phyloP scores from a whole-genome alignment of 1,140 invertebrate species.

The Trachymyrmex septentrionalis region DNA sequence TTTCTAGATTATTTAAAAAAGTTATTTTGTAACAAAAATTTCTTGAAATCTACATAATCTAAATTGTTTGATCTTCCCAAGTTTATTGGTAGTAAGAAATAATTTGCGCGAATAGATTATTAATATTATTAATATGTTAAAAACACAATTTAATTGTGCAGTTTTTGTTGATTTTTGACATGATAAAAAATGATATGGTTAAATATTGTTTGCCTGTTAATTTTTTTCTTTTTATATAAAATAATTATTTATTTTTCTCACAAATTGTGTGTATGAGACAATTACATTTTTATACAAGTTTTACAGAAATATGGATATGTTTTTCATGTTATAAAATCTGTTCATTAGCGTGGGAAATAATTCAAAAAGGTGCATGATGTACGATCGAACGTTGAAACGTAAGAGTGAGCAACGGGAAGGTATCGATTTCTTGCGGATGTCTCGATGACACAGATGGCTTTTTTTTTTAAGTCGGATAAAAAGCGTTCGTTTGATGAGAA shows the following conservation, averaged over 20 bases:
- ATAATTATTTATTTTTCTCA: background rate
- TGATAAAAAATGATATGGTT: background rate
- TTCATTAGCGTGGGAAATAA: conserved; percentile 31
- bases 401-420: conserved; percentile 10
- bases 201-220: too few species aligned
- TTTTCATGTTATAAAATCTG: background rate
- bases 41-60: background rate
- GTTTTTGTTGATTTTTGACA: background rate
- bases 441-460: conserved; percentile 25
- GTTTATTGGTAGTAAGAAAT: background rate
- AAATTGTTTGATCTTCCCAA: background rate
- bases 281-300: conserved; percentile 5
- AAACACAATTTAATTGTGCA: background rate
- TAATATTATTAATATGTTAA: background rate
- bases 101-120: background rate
- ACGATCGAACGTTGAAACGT: background rate
- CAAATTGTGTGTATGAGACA: background rate
- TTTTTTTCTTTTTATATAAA: background rate
- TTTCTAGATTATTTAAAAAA: background rate
- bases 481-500: conserved; percentile 12
- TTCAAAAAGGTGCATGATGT: conserved; percentile 16
- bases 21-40: background rate
- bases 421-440: conserved; percentile 23
- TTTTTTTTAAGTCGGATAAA: conserved; percentile 20
- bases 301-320: conserved; percentile 2